phyloP scores from a whole-genome alignment of 2,113 vertebrate genomes.

The Euleptes europaea region DNA sequence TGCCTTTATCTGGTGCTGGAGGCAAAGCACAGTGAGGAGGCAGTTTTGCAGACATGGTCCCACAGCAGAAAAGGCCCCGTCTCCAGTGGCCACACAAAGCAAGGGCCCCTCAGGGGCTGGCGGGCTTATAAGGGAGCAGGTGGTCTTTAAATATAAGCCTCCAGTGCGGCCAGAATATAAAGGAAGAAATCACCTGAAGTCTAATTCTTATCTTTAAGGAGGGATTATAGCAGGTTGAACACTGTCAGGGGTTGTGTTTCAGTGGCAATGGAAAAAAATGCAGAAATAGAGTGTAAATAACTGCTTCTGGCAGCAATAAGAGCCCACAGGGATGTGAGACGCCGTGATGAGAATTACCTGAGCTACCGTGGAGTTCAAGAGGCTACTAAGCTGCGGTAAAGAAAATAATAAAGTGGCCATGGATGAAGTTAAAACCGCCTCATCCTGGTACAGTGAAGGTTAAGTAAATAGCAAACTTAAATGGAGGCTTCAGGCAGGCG shows the following conservation, averaged over 20 bases:
- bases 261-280: constrained; percentile 64
- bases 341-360: constrained; percentile 55
- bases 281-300: constrained; percentile 63
- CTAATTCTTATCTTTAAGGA: background rate
- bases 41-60: too few species aligned
- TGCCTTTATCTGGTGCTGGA: too few species aligned
- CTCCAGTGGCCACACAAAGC: too few species aligned
- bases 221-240: constrained; percentile 51
- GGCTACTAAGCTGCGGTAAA: constrained; percentile 52
- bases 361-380: constrained; percentile 55
- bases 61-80: too few species aligned
- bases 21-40: too few species aligned
- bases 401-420: constrained; percentile 51
- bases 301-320: constrained; percentile 51
- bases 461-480: constrained; percentile 64
- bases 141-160: constrained; percentile 24
- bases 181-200: constrained; percentile 30
- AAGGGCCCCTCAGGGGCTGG: too few species aligned
- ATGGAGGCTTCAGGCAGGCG: constrained; percentile 39
- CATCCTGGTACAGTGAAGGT: constrained; percentile 49
- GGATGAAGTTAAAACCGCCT: constrained; percentile 53
- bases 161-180: constrained; percentile 32
- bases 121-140: too few species aligned
- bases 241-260: constrained; percentile 51
- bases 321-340: constrained; percentile 41